A percentile compares a stretch with the other conserved stretches of the same genome.
These are phyloP conservation scores for Strongylocentrotus purpuratus DNA, from an alignment of 35 echinoderm and acorn worm species.

Conservation along the genomic window DNA sequence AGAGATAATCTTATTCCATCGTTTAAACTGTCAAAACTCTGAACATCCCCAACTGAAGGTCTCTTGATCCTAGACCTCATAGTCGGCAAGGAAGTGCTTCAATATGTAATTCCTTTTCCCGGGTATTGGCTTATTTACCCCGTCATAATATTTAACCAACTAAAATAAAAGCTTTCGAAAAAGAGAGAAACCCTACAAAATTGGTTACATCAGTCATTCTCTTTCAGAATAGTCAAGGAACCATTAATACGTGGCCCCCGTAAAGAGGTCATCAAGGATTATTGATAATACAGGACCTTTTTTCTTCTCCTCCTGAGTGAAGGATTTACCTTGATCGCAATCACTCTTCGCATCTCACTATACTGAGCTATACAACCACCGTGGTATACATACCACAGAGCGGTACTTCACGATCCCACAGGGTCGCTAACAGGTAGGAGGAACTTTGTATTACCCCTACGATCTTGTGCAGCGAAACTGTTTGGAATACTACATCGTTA, in stretches of 20 bases:
- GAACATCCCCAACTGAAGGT: not conserved
- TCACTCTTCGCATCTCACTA: not conserved
- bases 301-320: not conserved
- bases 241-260: not conserved
- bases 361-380: not conserved
- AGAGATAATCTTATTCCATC: not conserved
- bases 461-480: not conserved
- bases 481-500: not conserved
- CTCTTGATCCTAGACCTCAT: not conserved
- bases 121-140: not conserved
- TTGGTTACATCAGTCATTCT: not conserved
- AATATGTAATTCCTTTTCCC: not conserved
- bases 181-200: not conserved
- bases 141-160: not conserved
- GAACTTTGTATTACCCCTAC: not conserved
- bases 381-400: not conserved
- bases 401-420: not conserved
- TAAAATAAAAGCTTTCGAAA: not conserved
- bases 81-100: not conserved
- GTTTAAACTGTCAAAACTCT: not conserved
- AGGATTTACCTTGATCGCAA: not conserved
- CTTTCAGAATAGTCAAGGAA: not conserved
- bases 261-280: conserved; percentile 5
- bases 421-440: not conserved
- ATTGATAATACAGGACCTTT: not conserved